These are phyloP conservation scores for Hormaphis cornu DNA, from an alignment of 1,140 invertebrate species.

Conservation along the genomic window DNA sequence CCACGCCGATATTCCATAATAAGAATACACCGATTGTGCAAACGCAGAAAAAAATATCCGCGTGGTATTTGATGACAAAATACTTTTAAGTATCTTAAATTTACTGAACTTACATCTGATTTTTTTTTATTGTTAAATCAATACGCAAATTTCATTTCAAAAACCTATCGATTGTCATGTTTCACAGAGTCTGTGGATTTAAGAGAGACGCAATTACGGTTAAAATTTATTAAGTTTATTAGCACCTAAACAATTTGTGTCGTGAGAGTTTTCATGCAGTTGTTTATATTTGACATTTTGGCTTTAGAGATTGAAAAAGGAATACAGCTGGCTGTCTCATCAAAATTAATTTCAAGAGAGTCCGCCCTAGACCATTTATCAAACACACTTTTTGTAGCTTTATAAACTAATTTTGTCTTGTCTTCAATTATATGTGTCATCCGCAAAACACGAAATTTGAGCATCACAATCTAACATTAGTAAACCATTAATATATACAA, in stretches of 20 bases:
- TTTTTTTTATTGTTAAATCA: not conserved
- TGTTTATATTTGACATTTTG: not conserved
- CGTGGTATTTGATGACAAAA: too few relatives aligned
- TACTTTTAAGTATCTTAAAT: too few relatives aligned
- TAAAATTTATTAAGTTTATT: too few relatives aligned
- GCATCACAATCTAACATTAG: not conserved
- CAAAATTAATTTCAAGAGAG: not conserved
- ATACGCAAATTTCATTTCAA: not conserved
- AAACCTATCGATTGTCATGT: not conserved
- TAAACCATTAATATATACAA: not conserved
- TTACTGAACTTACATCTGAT: too few relatives aligned
- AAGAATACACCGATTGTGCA: not conserved
- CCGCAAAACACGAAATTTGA: not conserved
- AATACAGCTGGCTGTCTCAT: not conserved
- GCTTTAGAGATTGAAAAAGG: not conserved
- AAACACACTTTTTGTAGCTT: too few relatives aligned
- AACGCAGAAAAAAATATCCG: not conserved
- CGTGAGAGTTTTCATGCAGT: not conserved
- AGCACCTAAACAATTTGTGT: not conserved
- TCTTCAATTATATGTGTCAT: not conserved
- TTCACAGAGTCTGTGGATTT: not conserved
- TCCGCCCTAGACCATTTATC: too few relatives aligned
- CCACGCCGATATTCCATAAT: not conserved
- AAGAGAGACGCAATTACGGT: not conserved
- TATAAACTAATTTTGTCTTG: not conserved